Evolutionary conservation across 2,797 vertebrate genomes (phyloP).

Genomic region (Bufotes viridis): DNA sequence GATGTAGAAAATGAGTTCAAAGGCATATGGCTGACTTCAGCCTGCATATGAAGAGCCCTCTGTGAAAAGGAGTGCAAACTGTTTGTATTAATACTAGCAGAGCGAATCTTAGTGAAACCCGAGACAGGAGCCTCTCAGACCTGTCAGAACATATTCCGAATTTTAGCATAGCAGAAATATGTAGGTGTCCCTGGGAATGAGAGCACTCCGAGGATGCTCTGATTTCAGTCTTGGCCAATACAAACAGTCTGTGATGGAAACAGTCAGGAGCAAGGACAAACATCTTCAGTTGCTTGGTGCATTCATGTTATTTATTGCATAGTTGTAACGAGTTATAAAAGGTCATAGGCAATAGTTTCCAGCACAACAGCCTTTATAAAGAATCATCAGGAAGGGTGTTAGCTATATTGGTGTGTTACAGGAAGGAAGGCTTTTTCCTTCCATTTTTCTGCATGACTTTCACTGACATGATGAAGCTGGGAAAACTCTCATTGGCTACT

Average conservation of each 20-base stretch:
- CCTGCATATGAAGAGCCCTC: conserved; percentile 58
- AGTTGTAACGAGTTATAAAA: conserved; percentile 64
- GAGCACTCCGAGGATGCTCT: conserved; percentile 48
- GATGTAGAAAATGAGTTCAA: conserved; percentile 55
- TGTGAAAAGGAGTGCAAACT: conserved; percentile 65
- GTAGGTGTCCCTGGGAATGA: conserved; percentile 60
- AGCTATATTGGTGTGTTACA: conserved; percentile 72
- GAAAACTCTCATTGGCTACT: conserved; percentile 74
- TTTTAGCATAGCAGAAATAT: conserved; percentile 66
- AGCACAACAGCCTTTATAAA: conserved; percentile 74
- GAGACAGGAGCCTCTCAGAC: conserved; percentile 66
- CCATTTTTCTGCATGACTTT: conserved; percentile 77
- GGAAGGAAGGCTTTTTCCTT: conserved; percentile 78
- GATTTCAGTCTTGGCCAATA: conserved; percentile 50
- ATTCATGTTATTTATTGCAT: conserved; percentile 56
- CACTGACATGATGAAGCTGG: conserved; percentile 79
- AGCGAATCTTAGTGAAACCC: conserved; percentile 63
- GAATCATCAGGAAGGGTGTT: conserved; percentile 77
- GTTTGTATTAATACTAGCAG: conserved; percentile 69
- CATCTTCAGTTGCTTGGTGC: conserved; percentile 40
- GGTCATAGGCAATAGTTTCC: conserved; percentile 60
- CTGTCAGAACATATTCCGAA: conserved; percentile 69
- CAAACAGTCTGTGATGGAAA: conserved; percentile 47
- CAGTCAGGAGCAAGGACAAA: conserved; percentile 42
- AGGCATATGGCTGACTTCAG: conserved; percentile 40